Evolutionary conservation across 2,113 vertebrate genomes (phyloP).

Genomic region (Panthera tigris): DNA sequence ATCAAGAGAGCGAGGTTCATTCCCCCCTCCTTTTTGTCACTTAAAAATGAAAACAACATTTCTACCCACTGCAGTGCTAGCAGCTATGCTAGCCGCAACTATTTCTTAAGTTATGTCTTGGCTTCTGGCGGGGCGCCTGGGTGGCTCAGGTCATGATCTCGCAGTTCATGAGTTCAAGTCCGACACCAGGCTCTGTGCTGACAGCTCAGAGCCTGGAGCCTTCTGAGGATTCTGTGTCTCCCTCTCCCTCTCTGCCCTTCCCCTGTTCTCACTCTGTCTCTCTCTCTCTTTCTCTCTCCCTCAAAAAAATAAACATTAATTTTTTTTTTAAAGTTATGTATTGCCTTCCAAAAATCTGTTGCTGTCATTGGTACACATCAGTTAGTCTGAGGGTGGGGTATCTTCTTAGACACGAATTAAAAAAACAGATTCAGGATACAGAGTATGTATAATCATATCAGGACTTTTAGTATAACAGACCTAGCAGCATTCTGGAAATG

Average conservation of each 20-base stretch:
- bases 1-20: accelerated
- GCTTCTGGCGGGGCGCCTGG: neutral
- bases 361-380: neutral
- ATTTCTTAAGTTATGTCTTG: neutral
- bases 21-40: neutral
- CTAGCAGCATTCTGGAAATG: neutral
- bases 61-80: neutral
- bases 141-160: no score
- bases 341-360: neutral
- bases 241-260: no score
- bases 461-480: neutral
- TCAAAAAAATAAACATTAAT: no score
- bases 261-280: no score
- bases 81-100: neutral
- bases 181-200: no score
- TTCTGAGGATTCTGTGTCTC: no score
- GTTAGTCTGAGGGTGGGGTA: neutral
- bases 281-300: no score
- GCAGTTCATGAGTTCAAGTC: no score
- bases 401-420: neutral
- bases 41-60: neutral
- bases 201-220: no score
- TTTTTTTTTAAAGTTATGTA: neutral
- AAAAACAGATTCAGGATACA: neutral
- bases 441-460: neutral